phyloP scores from a whole-genome alignment of 2,113 vertebrate genomes.

The Buteo buteo region DNA sequence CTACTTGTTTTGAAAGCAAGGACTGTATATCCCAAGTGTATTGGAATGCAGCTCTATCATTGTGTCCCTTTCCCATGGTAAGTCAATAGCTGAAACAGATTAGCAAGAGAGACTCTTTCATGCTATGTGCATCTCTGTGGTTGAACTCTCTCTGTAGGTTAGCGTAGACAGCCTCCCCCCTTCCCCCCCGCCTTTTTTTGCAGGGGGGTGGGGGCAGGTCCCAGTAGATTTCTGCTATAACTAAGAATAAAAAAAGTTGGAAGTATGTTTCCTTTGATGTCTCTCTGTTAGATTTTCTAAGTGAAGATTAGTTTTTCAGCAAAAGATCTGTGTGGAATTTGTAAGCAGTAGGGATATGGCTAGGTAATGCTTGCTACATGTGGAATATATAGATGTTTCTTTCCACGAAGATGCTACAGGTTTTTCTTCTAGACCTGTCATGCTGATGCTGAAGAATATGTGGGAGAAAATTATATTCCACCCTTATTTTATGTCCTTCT shows the following conservation, averaged over 20 bases:
- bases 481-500: not conserved
- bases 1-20: not conserved
- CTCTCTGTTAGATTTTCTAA: not conserved
- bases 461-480: not conserved
- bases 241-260: not conserved
- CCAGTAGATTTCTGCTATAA: not conserved
- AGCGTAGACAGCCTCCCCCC: accelerated
- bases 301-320: not conserved
- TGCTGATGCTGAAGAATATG: not conserved
- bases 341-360: not conserved
- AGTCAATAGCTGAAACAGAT: not conserved
- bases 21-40: not conserved
- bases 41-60: not conserved
- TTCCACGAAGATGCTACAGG: not conserved
- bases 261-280: not conserved
- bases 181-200: accelerated
- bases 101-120: not conserved
- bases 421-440: not conserved
- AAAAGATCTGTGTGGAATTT: not conserved
- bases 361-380: not conserved
- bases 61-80: not conserved
- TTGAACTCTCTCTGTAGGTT: not conserved
- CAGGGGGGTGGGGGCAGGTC: accelerated
- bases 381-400: not conserved
- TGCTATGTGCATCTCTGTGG: not conserved